phyloP scores from a whole-genome alignment of 2,797 vertebrate species.

The Hapalemur alaotrensis region DNA sequence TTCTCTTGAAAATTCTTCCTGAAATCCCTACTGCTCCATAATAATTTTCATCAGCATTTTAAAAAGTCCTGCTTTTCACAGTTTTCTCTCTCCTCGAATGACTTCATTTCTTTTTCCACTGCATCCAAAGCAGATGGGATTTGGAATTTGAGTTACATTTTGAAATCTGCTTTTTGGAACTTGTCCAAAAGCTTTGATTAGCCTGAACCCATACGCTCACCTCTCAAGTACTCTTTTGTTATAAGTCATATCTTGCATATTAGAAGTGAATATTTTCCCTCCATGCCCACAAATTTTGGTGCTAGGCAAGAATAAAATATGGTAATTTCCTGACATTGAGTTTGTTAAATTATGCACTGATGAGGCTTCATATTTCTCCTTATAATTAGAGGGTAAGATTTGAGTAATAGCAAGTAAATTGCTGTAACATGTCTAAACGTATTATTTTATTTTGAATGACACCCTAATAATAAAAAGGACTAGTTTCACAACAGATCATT shows the following conservation, averaged over 20 bases:
- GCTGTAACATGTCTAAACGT: slow-evolving; percentile 53
- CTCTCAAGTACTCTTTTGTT: slow-evolving; percentile 59
- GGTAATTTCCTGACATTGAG: slow-evolving; percentile 65
- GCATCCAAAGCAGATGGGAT: slow-evolving; percentile 70
- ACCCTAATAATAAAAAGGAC: slow-evolving; percentile 55
- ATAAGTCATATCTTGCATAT: slow-evolving; percentile 57
- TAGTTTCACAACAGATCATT: slow-evolving; percentile 71
- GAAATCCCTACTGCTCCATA: background rate
- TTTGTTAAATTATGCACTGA: slow-evolving; percentile 73
- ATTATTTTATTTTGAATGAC: slow-evolving; percentile 74
- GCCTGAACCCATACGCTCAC: background rate
- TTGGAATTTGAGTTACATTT: slow-evolving; percentile 67
- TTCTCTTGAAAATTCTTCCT: background rate
- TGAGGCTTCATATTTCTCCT: slow-evolving; percentile 65
- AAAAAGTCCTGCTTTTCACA: background rate
- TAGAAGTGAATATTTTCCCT: slow-evolving; percentile 67
- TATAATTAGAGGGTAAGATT: slow-evolving; percentile 69
- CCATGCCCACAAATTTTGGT: slow-evolving; percentile 58
- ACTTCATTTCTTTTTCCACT: slow-evolving; percentile 67
- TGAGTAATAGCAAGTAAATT: slow-evolving; percentile 75
- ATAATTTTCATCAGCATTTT: background rate
- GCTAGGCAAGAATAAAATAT: slow-evolving; percentile 60
- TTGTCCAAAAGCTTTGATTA: slow-evolving; percentile 71
- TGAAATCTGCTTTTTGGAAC: slow-evolving; percentile 70
- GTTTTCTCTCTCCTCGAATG: slow-evolving; percentile 63